These are phyloP conservation scores for Archivesica marissinica DNA, from an alignment of 1,140 invertebrate species.

Conservation along the genomic window DNA sequence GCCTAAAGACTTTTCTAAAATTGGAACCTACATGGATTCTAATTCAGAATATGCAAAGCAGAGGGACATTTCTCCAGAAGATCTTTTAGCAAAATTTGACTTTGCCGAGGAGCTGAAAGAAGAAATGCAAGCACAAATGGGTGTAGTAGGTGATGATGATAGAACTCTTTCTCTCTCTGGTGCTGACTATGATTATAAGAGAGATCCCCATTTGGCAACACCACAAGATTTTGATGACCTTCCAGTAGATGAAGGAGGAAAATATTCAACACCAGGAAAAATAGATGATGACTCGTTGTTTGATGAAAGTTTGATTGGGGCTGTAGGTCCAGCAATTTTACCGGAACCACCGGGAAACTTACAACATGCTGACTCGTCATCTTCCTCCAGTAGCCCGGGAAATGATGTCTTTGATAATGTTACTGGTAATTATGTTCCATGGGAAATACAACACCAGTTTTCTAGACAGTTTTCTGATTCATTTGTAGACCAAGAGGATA, in stretches of 20 bases:
- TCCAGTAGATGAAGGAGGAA: constrained; percentile 59
- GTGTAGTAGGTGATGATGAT: constrained; percentile 40
- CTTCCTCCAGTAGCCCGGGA: constrained; percentile 73
- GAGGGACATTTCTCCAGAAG: constrained; percentile 79
- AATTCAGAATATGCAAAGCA: constrained; percentile 61
- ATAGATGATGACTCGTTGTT: constrained; percentile 4
- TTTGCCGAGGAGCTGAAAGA: constrained; percentile 70
- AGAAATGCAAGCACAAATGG: constrained; percentile 32
- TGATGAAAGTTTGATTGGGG: constrained; percentile 47
- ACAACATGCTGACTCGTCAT: constrained; percentile 23
- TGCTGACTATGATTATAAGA: constrained; percentile 44
- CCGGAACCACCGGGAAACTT: constrained; percentile 35
- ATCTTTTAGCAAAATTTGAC: constrained; percentile 73
- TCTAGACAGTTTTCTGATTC: constrained; percentile 80
- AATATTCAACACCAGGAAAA: background rate
- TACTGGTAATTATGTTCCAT: constrained; percentile 73
- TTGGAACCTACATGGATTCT: background rate
- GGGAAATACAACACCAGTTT: constrained; percentile 80
- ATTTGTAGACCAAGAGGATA: constrained; percentile 73
- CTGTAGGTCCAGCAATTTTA: constrained; percentile 51
- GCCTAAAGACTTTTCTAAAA: constrained; percentile 27
- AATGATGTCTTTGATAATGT: constrained; percentile 75
- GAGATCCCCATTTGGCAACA: constrained; percentile 27
- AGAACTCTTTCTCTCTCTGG: constrained; percentile 42
- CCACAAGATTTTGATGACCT: constrained; percentile 41